phyloP scores from a whole-genome alignment of 2,888 invertebrate genomes.

The Tachina grossa region DNA sequence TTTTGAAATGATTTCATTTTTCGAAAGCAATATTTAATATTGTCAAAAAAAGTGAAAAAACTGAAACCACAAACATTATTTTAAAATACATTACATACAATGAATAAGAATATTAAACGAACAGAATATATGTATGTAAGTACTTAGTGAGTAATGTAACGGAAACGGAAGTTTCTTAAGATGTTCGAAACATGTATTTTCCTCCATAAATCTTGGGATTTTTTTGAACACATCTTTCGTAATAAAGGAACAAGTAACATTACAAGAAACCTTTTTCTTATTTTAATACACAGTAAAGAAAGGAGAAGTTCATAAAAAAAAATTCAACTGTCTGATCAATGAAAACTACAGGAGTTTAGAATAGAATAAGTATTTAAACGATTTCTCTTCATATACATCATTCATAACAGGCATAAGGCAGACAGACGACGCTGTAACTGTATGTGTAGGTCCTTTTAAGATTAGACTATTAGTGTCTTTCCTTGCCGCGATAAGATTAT shows the following conservation, averaged over 20 bases:
- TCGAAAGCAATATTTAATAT: conserved; percentile 27
- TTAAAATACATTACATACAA: conserved; percentile 30
- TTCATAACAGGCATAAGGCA: not conserved
- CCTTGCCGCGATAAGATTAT: conserved; percentile 37
- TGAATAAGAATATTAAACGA: not conserved
- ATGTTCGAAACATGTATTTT: conserved; percentile 60
- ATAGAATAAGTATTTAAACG: conserved; percentile 26
- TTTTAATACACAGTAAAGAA: conserved; percentile 33
- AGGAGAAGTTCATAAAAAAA: not conserved
- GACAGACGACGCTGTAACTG: conserved; percentile 1
- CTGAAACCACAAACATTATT: conserved; percentile 10
- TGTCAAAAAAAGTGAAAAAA: not conserved
- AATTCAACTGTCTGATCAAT: conserved; percentile 29
- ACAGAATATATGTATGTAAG: not conserved
- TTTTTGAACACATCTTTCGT: not conserved
- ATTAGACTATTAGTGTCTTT: conserved; percentile 1
- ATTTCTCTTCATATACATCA: conserved; percentile 37
- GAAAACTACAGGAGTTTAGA: not conserved
- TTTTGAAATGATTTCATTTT: conserved; percentile 16
- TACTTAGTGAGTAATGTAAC: conserved; percentile 21
- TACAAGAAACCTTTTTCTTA: not conserved
- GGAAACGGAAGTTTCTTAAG: conserved; percentile 63
- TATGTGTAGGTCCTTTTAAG: not conserved
- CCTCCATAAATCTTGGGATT: conserved; percentile 58
- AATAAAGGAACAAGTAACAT: not conserved